Conservation (phyloP, 2,797 vertebrate genomes). For the Linurgus olivaceus region DNA sequence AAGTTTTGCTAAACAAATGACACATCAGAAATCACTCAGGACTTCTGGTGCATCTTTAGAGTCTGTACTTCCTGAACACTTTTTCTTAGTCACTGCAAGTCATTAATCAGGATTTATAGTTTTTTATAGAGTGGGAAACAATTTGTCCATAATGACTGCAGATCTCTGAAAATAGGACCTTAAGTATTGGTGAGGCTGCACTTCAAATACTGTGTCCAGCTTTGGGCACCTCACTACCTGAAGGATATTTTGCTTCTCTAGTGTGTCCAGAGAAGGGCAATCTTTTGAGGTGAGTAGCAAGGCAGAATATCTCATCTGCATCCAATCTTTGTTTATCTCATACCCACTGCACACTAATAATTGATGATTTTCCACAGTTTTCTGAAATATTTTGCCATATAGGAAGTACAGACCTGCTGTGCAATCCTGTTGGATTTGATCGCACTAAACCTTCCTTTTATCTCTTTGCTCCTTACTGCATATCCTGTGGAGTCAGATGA, state of each 20-base stretch:
- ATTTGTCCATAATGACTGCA: background rate
- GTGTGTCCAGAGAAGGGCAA: background rate
- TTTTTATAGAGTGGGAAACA: background rate
- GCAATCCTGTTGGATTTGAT: background rate
- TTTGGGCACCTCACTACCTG: background rate
- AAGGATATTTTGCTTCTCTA: background rate
- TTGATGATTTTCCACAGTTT: background rate
- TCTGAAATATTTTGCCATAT: background rate
- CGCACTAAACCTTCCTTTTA: background rate
- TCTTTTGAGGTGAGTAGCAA: background rate
- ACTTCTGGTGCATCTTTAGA: background rate
- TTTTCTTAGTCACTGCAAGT: background rate
- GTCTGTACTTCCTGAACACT: fast-evolving
- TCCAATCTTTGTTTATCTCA: background rate
- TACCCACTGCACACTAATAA: background rate
- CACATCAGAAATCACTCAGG: background rate
- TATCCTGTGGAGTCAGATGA: background rate
- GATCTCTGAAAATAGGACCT: background rate
- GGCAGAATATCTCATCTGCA: background rate
- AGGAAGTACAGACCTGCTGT: background rate
- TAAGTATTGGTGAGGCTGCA: fast-evolving
- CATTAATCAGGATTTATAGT: background rate
- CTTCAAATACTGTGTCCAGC: fast-evolving
- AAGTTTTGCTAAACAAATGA: background rate
- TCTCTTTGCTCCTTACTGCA: background rate